Base-by-base conservation (phyloP, 1,140 invertebrate species). In the Hylaeus anthracinus region DNA sequence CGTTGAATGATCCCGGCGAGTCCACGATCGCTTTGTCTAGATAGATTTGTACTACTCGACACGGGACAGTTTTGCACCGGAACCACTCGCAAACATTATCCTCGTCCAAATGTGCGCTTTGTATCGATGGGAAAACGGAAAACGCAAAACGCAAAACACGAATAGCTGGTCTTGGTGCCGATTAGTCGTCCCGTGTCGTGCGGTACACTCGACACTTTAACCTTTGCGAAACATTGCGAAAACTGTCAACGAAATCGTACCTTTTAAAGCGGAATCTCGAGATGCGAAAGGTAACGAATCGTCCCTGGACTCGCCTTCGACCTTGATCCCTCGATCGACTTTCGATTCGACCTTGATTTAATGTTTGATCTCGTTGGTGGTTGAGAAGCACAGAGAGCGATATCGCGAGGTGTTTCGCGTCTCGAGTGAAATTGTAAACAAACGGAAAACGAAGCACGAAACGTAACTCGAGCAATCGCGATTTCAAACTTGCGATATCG, bases 331-430 rank as follows among this genome's bases (percentile, higher is more conserved):
- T 26, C 26, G 26, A 26, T 74, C 84, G 87, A 79, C 84, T 63
- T 79, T 69, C 73, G 73, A 65, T 79, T 69, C 75, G 83, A 84
- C 64, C 60, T 56, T 9, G 60, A 53, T 78, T 82, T 86, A 56
- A 72, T 81, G 70, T 84, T 82, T 83, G 86, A 89, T 83, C 87
- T 71, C 55, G 72, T 26, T 26, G 26, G 8, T 41, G 37, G 43
- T 45, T 45, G 60, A 51, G 48, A 55, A 6, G 12, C 26, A 12
- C 2, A 45, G 15, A 9, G 8, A 15, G 14, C 3, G 64, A 26
- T 26, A 9, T 26, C 26, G 26, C 26, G 26, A 26, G 26, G 26
- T 26, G 26, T 26, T 26, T 26, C 14, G 43, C n/a, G 5, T 53
- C 26, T 26, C 8, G 0, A 8, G 56, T 3, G 2, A 15, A 6